These are phyloP conservation scores for Epinotia demarniana DNA, from an alignment of 2,888 invertebrate species.

Conservation along the genomic window DNA sequence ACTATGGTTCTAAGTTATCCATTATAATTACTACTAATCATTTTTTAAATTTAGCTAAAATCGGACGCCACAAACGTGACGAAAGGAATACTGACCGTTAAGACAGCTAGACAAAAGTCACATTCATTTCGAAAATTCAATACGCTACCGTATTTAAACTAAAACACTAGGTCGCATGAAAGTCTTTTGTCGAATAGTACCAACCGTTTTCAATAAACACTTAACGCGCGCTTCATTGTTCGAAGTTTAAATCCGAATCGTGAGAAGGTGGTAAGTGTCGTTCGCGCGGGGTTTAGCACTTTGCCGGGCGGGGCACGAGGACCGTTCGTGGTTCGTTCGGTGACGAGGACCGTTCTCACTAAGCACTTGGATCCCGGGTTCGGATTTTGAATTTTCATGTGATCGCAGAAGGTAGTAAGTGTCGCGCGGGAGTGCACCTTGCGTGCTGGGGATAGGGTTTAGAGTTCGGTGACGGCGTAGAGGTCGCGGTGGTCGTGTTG, in stretches of 20 bases:
- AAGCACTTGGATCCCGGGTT: too few relatives aligned
- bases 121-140: constrained; percentile 34
- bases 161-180: constrained; percentile 20
- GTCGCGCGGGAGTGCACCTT: neutral
- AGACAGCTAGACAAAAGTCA: constrained; percentile 34
- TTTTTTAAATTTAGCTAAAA: constrained; percentile 43
- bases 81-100: constrained; percentile 30
- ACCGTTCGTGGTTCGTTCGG: too few relatives aligned
- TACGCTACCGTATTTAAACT: constrained; percentile 13
- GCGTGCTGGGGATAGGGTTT: constrained; percentile 5
- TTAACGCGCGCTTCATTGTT: neutral
- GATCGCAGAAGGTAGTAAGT: neutral
- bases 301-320: neutral
- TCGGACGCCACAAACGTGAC: constrained; percentile 25
- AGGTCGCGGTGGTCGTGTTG: constrained; percentile 83
- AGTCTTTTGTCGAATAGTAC: constrained; percentile 39
- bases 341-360: constrained; percentile 82
- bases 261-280: neutral
- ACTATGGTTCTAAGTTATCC: constrained; percentile 35
- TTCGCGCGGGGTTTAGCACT: neutral
- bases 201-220: constrained; percentile 20
- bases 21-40: constrained; percentile 34
- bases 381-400: too few relatives aligned
- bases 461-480: constrained; percentile 88
- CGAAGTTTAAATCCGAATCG: neutral